Evolutionary conservation across 2,113 vertebrate species (phyloP).

Genomic region (Gymnarchus niloticus): DNA sequence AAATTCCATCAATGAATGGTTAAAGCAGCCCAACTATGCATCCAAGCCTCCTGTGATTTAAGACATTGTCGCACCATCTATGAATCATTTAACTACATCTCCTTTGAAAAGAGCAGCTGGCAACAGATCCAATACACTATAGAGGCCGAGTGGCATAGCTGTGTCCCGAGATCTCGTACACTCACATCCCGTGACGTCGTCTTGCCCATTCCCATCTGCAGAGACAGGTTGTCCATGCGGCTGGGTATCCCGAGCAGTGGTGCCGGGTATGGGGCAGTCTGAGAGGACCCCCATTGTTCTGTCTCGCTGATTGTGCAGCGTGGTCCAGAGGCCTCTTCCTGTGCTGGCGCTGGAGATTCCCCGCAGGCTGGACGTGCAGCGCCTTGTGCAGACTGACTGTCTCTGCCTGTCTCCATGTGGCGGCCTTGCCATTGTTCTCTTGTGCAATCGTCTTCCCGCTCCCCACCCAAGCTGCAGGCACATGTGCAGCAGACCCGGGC

Average conservation of each 20-base stretch:
- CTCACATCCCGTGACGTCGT: background rate
- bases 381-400: conserved; percentile 61
- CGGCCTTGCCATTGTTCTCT: conserved; percentile 65
- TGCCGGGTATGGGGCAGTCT: conserved; percentile 43
- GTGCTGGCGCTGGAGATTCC: conserved; percentile 54
- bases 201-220: background rate
- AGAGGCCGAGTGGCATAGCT: conserved; percentile 6
- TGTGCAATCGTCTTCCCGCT: conserved; percentile 32
- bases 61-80: background rate
- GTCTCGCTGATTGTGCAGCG: conserved; percentile 15
- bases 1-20: background rate
- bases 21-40: background rate
- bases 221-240: conserved; percentile 42
- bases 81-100: background rate
- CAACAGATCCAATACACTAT: conserved; percentile 3
- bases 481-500: conserved; percentile 55
- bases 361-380: conserved; percentile 43
- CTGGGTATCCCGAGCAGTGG: conserved; percentile 46
- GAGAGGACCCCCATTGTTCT: conserved; percentile 39
- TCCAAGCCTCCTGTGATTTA: background rate
- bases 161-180: background rate
- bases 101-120: background rate
- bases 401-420: conserved; percentile 57
- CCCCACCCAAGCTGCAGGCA: conserved; percentile 29
- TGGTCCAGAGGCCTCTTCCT: conserved; percentile 60